phyloP scores from a whole-genome alignment of 1,140 invertebrate species.

The Camponotus floridanus region DNA sequence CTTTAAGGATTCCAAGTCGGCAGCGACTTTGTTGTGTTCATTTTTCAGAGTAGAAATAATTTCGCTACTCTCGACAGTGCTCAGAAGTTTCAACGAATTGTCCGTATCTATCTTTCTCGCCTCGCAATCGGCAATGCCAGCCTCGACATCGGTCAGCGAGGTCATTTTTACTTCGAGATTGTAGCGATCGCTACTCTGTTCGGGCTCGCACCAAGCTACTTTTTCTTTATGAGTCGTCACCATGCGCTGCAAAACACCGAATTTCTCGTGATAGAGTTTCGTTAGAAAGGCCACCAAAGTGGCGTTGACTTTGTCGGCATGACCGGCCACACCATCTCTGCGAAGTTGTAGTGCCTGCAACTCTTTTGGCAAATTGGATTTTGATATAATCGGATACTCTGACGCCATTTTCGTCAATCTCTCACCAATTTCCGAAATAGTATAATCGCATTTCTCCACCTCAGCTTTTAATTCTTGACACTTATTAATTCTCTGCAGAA shows the following conservation, averaged over 20 bases:
- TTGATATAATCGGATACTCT: slow-evolving; percentile 92
- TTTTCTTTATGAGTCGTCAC: slow-evolving; percentile 94
- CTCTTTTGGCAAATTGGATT: slow-evolving; percentile 93
- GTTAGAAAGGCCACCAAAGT: slow-evolving; percentile 93
- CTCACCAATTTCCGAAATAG: slow-evolving; percentile 88
- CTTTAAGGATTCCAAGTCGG: slow-evolving; percentile 90
- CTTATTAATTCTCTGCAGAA: slow-evolving; percentile 92
- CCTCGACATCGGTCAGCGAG: slow-evolving; percentile 92
- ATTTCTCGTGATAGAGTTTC: slow-evolving; percentile 95
- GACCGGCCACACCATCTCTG: slow-evolving; percentile 90
- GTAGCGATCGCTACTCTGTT: slow-evolving; percentile 95
- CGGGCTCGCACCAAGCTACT: slow-evolving; percentile 96
- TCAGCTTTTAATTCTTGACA: slow-evolving; percentile 91
- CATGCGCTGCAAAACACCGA: slow-evolving; percentile 92
- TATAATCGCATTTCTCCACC: slow-evolving; percentile 87
- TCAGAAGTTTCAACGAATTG: slow-evolving; percentile 89
- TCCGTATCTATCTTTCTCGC: slow-evolving; percentile 89
- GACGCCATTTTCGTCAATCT: slow-evolving; percentile 87
- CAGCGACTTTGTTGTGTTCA: slow-evolving; percentile 89
- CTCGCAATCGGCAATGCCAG: slow-evolving; percentile 90
- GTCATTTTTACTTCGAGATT: slow-evolving; percentile 96
- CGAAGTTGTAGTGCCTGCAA: slow-evolving; percentile 92
- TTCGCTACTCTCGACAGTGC: slow-evolving; percentile 90
- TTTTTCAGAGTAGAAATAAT: slow-evolving; percentile 88
- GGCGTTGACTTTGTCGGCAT: slow-evolving; percentile 93